Percentiles rank a stretch among this genome's conserved stretches.
Evolutionary conservation across 2,888 invertebrate species (phyloP).

Genomic region (Oxystoma pomonae): DNA sequence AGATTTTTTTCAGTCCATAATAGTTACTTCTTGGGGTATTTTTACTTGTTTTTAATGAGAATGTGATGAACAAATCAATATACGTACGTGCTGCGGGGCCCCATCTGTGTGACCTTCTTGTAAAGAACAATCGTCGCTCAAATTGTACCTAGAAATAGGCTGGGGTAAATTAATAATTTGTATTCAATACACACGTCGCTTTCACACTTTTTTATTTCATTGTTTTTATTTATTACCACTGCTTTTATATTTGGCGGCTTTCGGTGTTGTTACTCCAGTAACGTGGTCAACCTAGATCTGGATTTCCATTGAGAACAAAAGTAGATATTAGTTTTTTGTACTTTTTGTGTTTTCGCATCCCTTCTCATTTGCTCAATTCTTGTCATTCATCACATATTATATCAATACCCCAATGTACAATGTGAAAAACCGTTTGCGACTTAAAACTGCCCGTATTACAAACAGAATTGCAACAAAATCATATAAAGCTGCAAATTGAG

Average conservation of each 20-base stretch:
- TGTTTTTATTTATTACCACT: constrained; percentile 2
- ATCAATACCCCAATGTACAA: constrained; percentile 37
- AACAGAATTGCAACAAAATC: constrained; percentile 1
- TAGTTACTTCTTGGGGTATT: no score
- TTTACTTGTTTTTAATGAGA: constrained; percentile 31
- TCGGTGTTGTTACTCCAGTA: background rate
- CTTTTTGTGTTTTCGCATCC: constrained; percentile 24
- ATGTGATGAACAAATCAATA: constrained; percentile 43
- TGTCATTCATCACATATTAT: constrained; percentile 28
- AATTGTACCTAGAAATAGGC: constrained; percentile 59
- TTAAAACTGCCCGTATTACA: background rate
- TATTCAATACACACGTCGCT: constrained; percentile 49
- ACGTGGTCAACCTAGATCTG: constrained; percentile 34
- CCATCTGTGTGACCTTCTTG: constrained; percentile 44
- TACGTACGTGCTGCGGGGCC: constrained; percentile 49
- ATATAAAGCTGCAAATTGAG: no score
- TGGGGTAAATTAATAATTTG: constrained; percentile 59
- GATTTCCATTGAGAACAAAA: constrained; percentile 41
- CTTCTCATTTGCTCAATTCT: constrained; percentile 19
- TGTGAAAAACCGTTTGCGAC: background rate
- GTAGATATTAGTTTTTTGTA: constrained; percentile 37
- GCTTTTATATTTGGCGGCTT: background rate
- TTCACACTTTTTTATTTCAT: constrained; percentile 39
- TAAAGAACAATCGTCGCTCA: constrained; percentile 42
- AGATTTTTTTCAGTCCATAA: no score